phyloP scores from a whole-genome alignment of 2,113 vertebrate species.

The Dascyllus trimaculatus region DNA sequence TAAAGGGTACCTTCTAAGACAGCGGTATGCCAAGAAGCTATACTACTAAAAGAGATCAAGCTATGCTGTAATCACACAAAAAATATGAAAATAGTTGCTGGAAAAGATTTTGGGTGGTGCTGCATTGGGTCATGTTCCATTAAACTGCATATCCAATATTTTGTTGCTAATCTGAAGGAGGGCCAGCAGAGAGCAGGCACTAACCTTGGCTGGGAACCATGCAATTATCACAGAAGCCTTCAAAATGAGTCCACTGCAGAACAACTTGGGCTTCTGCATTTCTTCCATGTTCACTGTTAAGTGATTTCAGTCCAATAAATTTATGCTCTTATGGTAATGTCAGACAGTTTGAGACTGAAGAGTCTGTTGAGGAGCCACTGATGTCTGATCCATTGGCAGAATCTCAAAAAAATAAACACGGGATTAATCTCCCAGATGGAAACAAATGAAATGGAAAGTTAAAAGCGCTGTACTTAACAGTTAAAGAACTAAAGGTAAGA shows the following conservation, averaged over 20 bases:
- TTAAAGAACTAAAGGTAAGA: constrained; percentile 37
- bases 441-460: constrained; percentile 40
- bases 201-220: constrained; percentile 30
- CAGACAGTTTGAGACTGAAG: constrained; percentile 36
- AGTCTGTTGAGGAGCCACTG: constrained; percentile 29
- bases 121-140: not conserved
- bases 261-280: constrained; percentile 37
- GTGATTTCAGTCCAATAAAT: constrained; percentile 44
- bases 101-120: not conserved
- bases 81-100: too few species aligned
- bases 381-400: constrained; percentile 30
- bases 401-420: constrained; percentile 23
- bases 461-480: constrained; percentile 27
- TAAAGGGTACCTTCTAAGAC: too few species aligned
- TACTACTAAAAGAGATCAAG: too few species aligned
- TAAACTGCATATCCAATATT: not conserved
- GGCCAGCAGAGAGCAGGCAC: constrained; percentile 28
- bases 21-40: too few species aligned
- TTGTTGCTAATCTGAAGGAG: constrained; percentile 3
- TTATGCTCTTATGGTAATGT: constrained; percentile 19
- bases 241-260: constrained; percentile 7
- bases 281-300: constrained; percentile 53
- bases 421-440: constrained; percentile 33
- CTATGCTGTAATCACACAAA: too few species aligned
- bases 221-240: constrained; percentile 54